Percentiles rank a stretch among this genome's conserved stretches.
Conservation (phyloP, 2,888 invertebrate genomes). For the Periphyllus acericola region DNA sequence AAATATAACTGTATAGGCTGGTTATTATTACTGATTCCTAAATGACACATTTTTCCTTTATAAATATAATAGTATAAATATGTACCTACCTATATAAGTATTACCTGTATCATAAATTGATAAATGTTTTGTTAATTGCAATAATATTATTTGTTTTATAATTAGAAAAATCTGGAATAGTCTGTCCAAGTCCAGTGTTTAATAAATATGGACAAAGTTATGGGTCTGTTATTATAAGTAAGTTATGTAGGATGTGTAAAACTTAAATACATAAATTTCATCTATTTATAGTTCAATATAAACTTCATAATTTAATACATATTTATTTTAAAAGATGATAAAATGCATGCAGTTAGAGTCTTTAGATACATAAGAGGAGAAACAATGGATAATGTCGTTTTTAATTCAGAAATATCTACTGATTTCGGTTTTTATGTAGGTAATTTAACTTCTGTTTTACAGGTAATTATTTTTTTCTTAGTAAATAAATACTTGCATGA, state of each 20-base stretch:
- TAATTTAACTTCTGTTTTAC: constrained; percentile 32
- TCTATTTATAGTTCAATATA: not conserved
- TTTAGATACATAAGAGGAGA: constrained; percentile 44
- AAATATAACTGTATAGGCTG: not conserved
- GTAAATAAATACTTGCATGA: not conserved
- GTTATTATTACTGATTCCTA: no score
- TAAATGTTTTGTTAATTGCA: not conserved
- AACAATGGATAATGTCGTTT: constrained; percentile 6
- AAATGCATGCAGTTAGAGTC: constrained; percentile 24
- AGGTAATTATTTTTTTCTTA: constrained; percentile 1
- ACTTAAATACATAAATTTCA: not conserved
- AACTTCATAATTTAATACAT: not conserved
- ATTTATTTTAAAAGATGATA: constrained; percentile 37
- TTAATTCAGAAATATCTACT: not conserved
- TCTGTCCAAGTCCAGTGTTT: constrained; percentile 23
- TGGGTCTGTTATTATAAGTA: constrained; percentile 28
- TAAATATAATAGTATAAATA: not conserved
- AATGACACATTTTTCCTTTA: no score
- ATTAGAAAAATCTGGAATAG: constrained; percentile 27
- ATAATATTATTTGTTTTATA: constrained; percentile 13
- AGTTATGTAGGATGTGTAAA: not conserved
- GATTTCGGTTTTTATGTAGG: constrained; percentile 53
- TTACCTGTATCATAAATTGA: not conserved
- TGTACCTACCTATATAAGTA: not conserved
- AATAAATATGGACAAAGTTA: constrained; percentile 43